Percentiles rank a stretch among this genome's conserved stretches.
These are phyloP conservation scores for Phrynocephalus forsythii DNA, from an alignment of 2,797 vertebrate genomes.

Conservation along the genomic window DNA sequence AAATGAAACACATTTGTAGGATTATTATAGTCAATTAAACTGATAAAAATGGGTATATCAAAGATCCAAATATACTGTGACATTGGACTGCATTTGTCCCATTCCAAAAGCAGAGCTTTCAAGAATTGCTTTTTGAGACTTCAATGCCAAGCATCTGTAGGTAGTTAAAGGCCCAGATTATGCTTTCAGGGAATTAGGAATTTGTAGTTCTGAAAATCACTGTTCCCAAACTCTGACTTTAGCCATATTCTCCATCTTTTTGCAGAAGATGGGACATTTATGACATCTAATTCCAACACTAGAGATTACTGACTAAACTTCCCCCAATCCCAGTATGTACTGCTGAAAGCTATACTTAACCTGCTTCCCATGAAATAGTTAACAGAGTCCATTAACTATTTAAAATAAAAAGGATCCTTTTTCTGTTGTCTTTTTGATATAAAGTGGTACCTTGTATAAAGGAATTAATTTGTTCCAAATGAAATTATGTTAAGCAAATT, in stretches of 20 bases:
- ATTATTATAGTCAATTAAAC: not conserved
- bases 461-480: too few species aligned
- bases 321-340: not conserved
- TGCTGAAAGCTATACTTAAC: not conserved
- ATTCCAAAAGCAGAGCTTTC: too few species aligned
- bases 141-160: too few species aligned
- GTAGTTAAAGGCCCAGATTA: too few species aligned
- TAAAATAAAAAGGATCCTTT: not conserved
- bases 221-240: too few species aligned
- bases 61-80: not conserved
- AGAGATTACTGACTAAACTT: not conserved
- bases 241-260: not conserved
- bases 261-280: not conserved
- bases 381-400: not conserved
- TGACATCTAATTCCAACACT: not conserved
- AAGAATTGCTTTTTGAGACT: too few species aligned
- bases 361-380: not conserved
- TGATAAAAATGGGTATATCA: not conserved
- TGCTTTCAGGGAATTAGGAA: too few species aligned
- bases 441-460: too few species aligned
- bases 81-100: not conserved
- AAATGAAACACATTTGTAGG: not conserved
- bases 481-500: too few species aligned
- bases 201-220: too few species aligned
- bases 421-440: not conserved